Evolutionary conservation across 2,888 invertebrate species (phyloP).

Genomic region (Cryptophagus acutangulus): DNA sequence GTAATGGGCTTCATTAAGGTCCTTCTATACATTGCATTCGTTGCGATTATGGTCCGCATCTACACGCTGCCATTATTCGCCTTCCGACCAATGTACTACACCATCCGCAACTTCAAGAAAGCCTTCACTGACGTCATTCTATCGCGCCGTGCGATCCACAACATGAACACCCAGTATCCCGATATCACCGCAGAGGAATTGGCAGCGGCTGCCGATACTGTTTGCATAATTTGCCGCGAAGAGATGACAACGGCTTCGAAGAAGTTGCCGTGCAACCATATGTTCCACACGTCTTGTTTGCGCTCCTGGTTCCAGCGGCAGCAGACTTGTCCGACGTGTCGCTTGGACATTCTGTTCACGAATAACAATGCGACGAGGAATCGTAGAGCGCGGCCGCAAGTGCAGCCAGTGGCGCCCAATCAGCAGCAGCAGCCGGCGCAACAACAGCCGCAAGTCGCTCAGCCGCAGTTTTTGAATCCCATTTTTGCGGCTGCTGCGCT

Average conservation of each 20-base stretch:
- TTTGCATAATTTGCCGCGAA: conserved; percentile 96
- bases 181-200: conserved; percentile 92
- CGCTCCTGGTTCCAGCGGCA: conserved; percentile 99
- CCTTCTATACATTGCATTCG: conserved; percentile 81
- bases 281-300: conserved; percentile 96
- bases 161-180: conserved; percentile 97
- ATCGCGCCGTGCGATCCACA: conserved; percentile 92
- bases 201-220: conserved; percentile 88
- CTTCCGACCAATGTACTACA: conserved; percentile 98
- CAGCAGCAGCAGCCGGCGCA: conserved; percentile 14
- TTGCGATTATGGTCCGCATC: conserved; percentile 92
- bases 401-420: conserved; percentile 28
- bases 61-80: conserved; percentile 98
- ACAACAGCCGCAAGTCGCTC: conserved; percentile 10
- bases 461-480: too few relatives aligned
- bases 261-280: conserved; percentile 97
- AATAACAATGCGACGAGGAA: conserved; percentile 39
- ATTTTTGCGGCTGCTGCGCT: conserved; percentile 28
- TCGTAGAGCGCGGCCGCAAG: conserved; percentile 31
- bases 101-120: conserved; percentile 97
- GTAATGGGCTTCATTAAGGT: conserved; percentile 79
- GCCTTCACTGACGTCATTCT: conserved; percentile 95
- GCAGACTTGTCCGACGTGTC: conserved; percentile 98
- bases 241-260: conserved; percentile 75
- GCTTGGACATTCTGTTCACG: conserved; percentile 67